Base-by-base conservation (phyloP, 1,140 invertebrate species). In the Brachionus koreanus region DNA sequence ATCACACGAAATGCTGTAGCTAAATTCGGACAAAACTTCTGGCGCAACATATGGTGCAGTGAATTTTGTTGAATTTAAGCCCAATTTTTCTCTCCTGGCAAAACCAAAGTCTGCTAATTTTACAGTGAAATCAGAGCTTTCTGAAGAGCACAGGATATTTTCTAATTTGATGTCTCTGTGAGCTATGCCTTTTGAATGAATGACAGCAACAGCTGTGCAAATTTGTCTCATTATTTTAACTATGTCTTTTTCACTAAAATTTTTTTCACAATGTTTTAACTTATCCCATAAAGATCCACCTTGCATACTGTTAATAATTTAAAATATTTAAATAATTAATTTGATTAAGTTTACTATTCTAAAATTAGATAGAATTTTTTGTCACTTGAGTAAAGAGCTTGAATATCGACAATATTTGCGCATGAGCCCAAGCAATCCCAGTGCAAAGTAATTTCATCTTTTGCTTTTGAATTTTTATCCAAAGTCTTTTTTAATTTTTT, bases 191-290 rank as follows among this genome's bases (percentile, higher is more conserved):
- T 93, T 92, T 86, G 94, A 93, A 90, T 99, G 97, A 82, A 99
- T 90, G 88, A 94, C 94, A 84, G 93, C 92, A 0, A 98, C 94
- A 13, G 97, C 96, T 65, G 94, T 92, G 86, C 95, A 96, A 85
- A 99, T 98, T 86, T 97, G 94, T 85, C 93, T 91, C 92, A 99
- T 97, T 84, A 98, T 94, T 90, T 94, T 92, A 61, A 93, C 94
- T 83, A 94, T 94, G 89, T 95, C 94, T 91, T 35, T 84, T 77
- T 87, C 87, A n/a, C 86, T 86, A 77, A 87, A 86, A 23, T 42
- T 81, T 33, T 35, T 67, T 69, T 84, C 84, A 19, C 9, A 5
- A 61, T 85, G 84, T 81, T 84, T 85, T 67, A 87, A 87, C 65
- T 84, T 82, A 49, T 87, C 86, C 85, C 87, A 87, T 19, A 87